Percentiles rank a stretch among this genome's conserved stretches.
phyloP scores from a whole-genome alignment of 2,113 vertebrate species.

The Isurus oxyrinchus region DNA sequence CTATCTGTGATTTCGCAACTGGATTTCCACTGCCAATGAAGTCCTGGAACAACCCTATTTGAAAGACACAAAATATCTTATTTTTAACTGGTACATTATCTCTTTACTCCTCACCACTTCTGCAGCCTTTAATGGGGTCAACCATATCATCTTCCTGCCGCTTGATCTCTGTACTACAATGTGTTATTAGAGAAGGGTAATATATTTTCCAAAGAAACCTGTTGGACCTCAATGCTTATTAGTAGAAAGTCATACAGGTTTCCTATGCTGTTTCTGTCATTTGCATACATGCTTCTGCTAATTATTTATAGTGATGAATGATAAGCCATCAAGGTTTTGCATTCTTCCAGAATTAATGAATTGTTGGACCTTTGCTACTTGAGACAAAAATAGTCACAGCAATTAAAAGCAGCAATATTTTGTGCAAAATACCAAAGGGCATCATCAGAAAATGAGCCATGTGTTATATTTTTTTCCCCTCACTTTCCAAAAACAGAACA shows the following conservation, averaged over 20 bases:
- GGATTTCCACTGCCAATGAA: too few species aligned
- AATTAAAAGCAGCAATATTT: slow-evolving; percentile 24
- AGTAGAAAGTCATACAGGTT: background rate
- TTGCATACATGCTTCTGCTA: background rate
- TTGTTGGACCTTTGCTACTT: background rate
- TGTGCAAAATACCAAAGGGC: background rate
- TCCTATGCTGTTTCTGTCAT: background rate
- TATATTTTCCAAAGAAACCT: background rate
- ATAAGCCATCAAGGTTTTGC: background rate
- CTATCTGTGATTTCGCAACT: too few species aligned
- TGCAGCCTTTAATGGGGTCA: background rate
- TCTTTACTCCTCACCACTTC: background rate
- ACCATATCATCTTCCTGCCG: background rate
- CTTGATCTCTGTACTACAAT: background rate
- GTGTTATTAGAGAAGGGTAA: background rate
- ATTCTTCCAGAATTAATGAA: background rate
- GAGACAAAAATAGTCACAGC: background rate
- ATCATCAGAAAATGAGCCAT: slow-evolving; percentile 43
- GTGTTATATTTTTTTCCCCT: slow-evolving; percentile 40
- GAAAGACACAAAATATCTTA: background rate
- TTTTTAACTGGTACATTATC: background rate
- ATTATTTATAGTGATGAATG: background rate
- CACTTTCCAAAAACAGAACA: slow-evolving; percentile 41
- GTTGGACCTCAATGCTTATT: background rate
- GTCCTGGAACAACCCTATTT: background rate